Evolutionary conservation across 2,113 vertebrate genomes (phyloP), one percentile per base, ranked within the genome.

Genomic region (Loxodonta africana): DNA sequence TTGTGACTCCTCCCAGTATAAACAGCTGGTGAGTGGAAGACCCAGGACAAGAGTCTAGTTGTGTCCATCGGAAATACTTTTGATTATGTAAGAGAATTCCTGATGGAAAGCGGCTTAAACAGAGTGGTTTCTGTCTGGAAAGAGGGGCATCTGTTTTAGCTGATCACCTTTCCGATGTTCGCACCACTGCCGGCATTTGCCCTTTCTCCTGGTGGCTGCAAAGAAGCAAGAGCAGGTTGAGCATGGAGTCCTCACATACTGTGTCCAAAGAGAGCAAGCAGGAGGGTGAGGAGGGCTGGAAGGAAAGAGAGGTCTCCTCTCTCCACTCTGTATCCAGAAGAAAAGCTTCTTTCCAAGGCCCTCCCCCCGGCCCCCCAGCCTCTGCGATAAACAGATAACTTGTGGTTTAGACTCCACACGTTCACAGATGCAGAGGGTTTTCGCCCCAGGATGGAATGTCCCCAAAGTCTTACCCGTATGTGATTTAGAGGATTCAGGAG

Each of bases 311-410:
- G n/a, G 23, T 57, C 30, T 28, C 17, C 30, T 65, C 69, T 8
- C 0, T 0, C 2, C 9, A 1, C 51, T 63, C 60, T 25, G 1
- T 44, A 25, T n/a, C 5, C 6, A 11, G 18, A 8, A n/a, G 30
- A 53, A 11, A 73, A 81, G 2, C 2, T 0, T n/a, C 46, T 85
- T 65, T 30, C 9, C 53, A 44, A 0, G 17, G 21, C 18, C 2
- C 10, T 28, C 44, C 44, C 11, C 48, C 48, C 48, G 37, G 37
- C 37, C 37, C 37, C 2, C 37, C 37, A 37, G 37, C 37, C 37
- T 37, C 37, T 37, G 37, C 37, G 37, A 48, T 8, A 48, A 48
- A 48, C 4, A 48, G 48, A 48, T 48, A 48, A 48, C 48, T 48
- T 48, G 48, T 48, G 10, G 48, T 48, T 48, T 48, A 48, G 48